These are phyloP conservation scores for Torymus texanus DNA, from an alignment of 2,888 invertebrate species.

Conservation along the genomic window DNA sequence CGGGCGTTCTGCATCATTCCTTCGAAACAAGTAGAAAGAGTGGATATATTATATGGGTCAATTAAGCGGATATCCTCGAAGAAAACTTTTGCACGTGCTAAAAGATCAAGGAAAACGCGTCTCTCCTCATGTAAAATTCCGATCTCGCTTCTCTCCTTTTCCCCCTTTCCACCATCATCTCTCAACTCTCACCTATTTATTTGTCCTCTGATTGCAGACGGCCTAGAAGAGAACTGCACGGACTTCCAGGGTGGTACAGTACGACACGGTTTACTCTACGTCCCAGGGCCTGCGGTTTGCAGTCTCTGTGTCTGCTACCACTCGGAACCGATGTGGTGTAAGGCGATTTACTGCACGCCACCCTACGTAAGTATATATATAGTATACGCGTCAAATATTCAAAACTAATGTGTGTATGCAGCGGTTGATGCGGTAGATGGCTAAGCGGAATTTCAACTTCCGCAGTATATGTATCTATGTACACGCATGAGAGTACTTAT, in stretches of 20 bases:
- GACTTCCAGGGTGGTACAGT: conserved; percentile 89
- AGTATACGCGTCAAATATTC: background rate
- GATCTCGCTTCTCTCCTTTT: background rate
- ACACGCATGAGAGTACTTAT: no score
- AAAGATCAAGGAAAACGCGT: conserved; percentile 18
- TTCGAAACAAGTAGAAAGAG: background rate
- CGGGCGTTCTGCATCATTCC: background rate
- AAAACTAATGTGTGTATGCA: background rate
- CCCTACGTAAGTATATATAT: conserved; percentile 83
- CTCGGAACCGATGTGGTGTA: conserved; percentile 90
- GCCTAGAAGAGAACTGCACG: conserved; percentile 86
- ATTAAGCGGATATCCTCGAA: background rate
- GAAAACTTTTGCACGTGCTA: conserved; percentile 13
- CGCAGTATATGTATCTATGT: no score
- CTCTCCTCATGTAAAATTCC: conserved; percentile 39
- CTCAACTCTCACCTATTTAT: background rate
- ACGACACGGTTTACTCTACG: conserved; percentile 87
- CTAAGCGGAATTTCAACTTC: no score
- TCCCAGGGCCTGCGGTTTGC: conserved; percentile 90
- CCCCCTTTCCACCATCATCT: no score
- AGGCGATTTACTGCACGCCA: conserved; percentile 90
- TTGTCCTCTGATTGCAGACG: conserved; percentile 75
- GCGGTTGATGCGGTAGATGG: no score
- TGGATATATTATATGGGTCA: conserved; percentile 32
- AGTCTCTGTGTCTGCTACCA: conserved; percentile 91